These are phyloP conservation scores for Paradisaea rubra DNA, from an alignment of 2,113 vertebrate genomes.

Conservation along the genomic window DNA sequence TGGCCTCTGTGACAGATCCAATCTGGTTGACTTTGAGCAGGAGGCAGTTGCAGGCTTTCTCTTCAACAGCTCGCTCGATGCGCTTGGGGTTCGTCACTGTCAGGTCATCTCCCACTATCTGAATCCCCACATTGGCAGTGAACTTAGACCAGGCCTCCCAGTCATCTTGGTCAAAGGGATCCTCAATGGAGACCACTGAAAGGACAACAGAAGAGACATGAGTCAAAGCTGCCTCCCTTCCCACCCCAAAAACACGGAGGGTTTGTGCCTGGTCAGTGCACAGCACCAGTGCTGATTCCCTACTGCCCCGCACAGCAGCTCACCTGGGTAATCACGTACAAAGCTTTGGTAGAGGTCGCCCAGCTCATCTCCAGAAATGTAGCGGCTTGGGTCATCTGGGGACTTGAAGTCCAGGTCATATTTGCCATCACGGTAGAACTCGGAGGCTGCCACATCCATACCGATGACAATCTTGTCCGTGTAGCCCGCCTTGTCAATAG, in stretches of 20 bases:
- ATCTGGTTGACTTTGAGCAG: slow-evolving; percentile 94
- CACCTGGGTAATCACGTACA: slow-evolving; percentile 90
- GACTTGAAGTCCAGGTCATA: slow-evolving; percentile 94
- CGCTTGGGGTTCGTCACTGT: slow-evolving; percentile 90
- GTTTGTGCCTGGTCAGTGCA: not conserved
- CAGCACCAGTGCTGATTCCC: not conserved
- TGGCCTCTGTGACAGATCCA: slow-evolving; percentile 87
- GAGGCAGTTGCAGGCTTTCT: slow-evolving; percentile 91
- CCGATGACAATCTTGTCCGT: slow-evolving; percentile 92
- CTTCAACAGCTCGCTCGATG: slow-evolving; percentile 85
- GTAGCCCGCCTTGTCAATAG: slow-evolving; percentile 89
- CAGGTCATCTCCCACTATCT: slow-evolving; percentile 90
- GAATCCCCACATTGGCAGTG: slow-evolving; percentile 86
- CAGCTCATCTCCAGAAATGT: slow-evolving; percentile 85
- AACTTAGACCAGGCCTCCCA: slow-evolving; percentile 92
- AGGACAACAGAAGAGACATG: not conserved
- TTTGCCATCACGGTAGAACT: slow-evolving; percentile 88
- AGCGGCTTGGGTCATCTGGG: slow-evolving; percentile 82
- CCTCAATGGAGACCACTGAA: slow-evolving; percentile 91
- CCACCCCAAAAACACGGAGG: not conserved
- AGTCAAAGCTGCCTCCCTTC: not conserved
- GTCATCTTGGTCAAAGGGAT: slow-evolving; percentile 92
- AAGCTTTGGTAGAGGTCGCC: slow-evolving; percentile 89
- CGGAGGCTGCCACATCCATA: slow-evolving; percentile 91
- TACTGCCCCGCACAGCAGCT: not conserved